Evolutionary conservation across 1,140 invertebrate genomes (phyloP).

Genomic region (Hermetia illucens): DNA sequence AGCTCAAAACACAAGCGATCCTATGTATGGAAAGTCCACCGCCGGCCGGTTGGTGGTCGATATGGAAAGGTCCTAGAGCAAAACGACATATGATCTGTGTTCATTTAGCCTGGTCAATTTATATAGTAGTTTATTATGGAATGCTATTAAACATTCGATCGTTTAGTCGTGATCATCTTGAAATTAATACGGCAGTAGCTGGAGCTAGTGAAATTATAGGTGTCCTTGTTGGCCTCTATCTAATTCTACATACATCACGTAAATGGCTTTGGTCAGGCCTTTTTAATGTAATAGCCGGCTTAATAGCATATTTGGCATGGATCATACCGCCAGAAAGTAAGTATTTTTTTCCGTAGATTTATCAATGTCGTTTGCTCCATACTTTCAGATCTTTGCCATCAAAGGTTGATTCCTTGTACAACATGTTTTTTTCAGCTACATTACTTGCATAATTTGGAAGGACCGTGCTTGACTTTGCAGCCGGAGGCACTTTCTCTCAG

Average conservation of each 20-base stretch:
- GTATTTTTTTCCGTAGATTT: conserved; percentile 4
- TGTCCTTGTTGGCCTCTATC: conserved; percentile 27
- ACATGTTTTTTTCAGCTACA: no score
- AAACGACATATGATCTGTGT: conserved; percentile 24
- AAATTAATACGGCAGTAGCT: conserved; percentile 26
- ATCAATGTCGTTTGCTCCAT: not conserved
- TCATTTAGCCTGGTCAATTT: conserved; percentile 26
- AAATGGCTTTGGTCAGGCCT: conserved; percentile 27
- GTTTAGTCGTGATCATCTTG: conserved; percentile 29
- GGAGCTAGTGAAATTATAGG: conserved; percentile 29
- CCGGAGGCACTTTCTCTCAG: no score
- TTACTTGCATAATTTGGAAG: no score
- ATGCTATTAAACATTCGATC: conserved; percentile 31
- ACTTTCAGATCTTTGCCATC: no score
- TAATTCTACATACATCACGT: conserved; percentile 22
- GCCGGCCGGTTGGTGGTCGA: conserved; percentile 25
- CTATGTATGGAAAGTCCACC: conserved; percentile 24
- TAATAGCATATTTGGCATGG: conserved; percentile 25
- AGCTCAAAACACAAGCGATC: conserved; percentile 27
- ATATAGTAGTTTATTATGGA: conserved; percentile 31
- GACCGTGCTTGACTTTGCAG: no score
- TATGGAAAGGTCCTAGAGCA: conserved; percentile 25
- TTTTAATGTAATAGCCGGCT: conserved; percentile 25
- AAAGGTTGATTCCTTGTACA: no score
- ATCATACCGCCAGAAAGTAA: conserved; percentile 19